Base-by-base conservation (phyloP, 2,113 vertebrate species). In the Salvelinus fontinalis region DNA sequence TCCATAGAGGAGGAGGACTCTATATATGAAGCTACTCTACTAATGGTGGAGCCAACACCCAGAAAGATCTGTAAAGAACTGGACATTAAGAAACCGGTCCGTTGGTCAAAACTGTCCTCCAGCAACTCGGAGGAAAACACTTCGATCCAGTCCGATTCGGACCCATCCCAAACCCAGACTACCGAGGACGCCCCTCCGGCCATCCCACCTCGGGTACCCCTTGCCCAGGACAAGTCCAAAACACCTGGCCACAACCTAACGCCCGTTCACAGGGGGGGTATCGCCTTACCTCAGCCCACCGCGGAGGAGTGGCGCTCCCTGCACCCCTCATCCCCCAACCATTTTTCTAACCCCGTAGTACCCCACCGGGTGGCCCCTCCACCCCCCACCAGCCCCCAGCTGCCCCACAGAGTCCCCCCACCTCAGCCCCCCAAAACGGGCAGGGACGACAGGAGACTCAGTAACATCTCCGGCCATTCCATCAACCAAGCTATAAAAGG, bases 1-100 rank as follows among this genome's bases (percentile, higher is more conserved):
- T 75, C 27, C 20, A 48, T 60, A 70, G 49, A 69, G 62, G 78
- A 85, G 7, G 82, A 80, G 26, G 83, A 86, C 24, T 71, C 76
- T 13, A 88, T 93, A 74, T 94, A 94, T 3, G 93, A 94, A 80
- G 18, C 51, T 59, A 88, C 80, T 0, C 85, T 93, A 7, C 83
- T 85, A 0, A 60, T 74, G n/a, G 18, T 83, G 3, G 13, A 80
- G 14, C 18, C 24, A 9, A 6, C 27, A 7, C 39, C 39, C 3
- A 75, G 11, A 71, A 79, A 83, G 2, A 5, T 13, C 29, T 64
- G 66, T 26, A 73, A 85, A 39, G 86, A 88, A 1, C 81, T 71
- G 68, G 72, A 78, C 3, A 24, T 84, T 13, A 73, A 44, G 9
- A 95, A 94, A 24, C 91, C 91, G 0, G 85, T 79, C 0, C 81